Base-by-base conservation (phyloP, 2,797 vertebrate species). In the Pangasius krempfi region DNA sequence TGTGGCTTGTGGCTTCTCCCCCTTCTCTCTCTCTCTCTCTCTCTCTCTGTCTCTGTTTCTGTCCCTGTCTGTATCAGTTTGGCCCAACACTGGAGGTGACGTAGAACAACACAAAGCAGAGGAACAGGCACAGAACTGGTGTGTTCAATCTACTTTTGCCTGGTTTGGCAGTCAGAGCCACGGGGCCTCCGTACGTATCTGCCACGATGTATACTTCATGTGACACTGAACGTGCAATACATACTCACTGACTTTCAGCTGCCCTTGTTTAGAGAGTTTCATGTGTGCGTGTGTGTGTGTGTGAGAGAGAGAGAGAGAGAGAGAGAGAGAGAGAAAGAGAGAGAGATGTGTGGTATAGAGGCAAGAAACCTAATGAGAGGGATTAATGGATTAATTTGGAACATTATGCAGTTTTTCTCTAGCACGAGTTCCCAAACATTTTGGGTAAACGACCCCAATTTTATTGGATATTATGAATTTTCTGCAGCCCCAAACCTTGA, bases 81-180 rank as follows among this genome's bases (percentile, higher is more conserved):
- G 50, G 82, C 44, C 58, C 52, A 89, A 50, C 83, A 90, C 82
- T 73, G 44, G 86, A 62, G 64, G 88, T 73, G 85, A 90, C 83
- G 73, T 73, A 73, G 79, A 73, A 73, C 40, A 90, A 88, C 91
- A 91, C 87, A 86, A 70, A 91, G 90, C 93, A 91, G 62, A 87
- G 89, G 89, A 93, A 80, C 91, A 88, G 90, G 89, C 91, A 70
- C 90, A 89, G 89, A 40, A 90, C 54, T 70, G 81, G 86, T 85
- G 82, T 88, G 90, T 95, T 91, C 90, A 93, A 92, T 95, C 93
- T 93, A 93, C 95, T 96, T 93, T 93, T 91, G 91, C 92, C 92
- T 91, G 93, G 93, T 93, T 93, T 92, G 93, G 89, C 90, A 92
- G 87, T 90, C 92, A 92, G 91, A 91, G 92, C 94, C 92, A 95